These are phyloP conservation scores for Neelides folsomi DNA, from an alignment of 2,888 invertebrate genomes.

Conservation along the genomic window DNA sequence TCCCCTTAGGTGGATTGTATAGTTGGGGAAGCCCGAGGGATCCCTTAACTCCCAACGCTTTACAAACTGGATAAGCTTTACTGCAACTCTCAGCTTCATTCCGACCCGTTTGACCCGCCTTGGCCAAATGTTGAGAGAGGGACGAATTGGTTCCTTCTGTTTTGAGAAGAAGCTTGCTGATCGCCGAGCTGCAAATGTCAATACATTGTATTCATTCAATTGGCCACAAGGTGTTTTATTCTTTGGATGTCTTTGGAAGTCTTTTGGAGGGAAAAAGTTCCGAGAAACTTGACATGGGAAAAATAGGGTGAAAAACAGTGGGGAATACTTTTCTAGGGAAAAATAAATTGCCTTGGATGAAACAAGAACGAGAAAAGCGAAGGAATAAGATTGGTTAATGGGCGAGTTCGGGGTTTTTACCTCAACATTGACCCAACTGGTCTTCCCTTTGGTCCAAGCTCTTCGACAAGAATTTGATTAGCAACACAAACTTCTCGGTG, in stretches of 20 bases:
- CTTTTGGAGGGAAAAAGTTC: too few relatives aligned
- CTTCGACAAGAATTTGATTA: conserved; percentile 15
- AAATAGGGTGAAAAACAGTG: too few relatives aligned
- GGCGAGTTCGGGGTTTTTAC: too few relatives aligned
- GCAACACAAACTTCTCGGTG: conserved; percentile 18
- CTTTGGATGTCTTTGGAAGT: too few relatives aligned
- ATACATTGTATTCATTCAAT: too few relatives aligned
- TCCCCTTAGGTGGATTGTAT: too few relatives aligned
- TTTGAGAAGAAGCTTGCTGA: conserved; percentile 16
- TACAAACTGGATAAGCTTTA: conserved; percentile 20
- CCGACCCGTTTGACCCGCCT: conserved; percentile 16
- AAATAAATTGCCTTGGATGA: too few relatives aligned
- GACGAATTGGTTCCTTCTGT: not conserved
- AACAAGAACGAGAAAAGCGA: too few relatives aligned
- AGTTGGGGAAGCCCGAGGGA: conserved; percentile 6
- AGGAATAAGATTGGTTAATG: too few relatives aligned
- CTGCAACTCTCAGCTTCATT: conserved; percentile 14
- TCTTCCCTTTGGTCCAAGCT: conserved; percentile 14
- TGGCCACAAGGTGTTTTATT: too few relatives aligned
- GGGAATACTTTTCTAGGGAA: too few relatives aligned
- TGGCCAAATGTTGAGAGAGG: conserved; percentile 9
- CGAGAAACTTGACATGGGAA: too few relatives aligned
- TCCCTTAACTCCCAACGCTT: conserved; percentile 2
- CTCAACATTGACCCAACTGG: conserved; percentile 11
- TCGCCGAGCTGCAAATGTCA: conserved; percentile 9